These are phyloP conservation scores for Lymantria monacha DNA, from an alignment of 2,888 invertebrate genomes.

Conservation along the genomic window DNA sequence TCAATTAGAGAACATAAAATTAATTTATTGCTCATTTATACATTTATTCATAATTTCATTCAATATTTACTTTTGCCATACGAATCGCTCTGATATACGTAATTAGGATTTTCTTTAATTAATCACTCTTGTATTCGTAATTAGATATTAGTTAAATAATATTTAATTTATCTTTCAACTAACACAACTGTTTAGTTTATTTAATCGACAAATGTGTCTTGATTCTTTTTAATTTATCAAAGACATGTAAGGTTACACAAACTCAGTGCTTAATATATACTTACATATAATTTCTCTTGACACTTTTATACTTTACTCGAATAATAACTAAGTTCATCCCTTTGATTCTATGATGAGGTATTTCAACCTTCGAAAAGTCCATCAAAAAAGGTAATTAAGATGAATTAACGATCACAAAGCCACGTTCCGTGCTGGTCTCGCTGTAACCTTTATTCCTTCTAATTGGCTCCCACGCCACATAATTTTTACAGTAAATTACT, in stretches of 20 bases:
- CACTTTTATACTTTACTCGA: constrained; percentile 45
- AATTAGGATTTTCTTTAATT: too few species aligned
- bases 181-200: too few species aligned
- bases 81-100: too few species aligned
- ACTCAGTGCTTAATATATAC: constrained; percentile 6
- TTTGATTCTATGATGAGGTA: constrained; percentile 41
- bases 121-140: too few species aligned
- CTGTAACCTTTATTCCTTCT: constrained; percentile 45
- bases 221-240: constrained; percentile 17
- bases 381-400: constrained; percentile 65
- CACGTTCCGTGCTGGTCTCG: constrained; percentile 35
- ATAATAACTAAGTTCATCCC: constrained; percentile 50
- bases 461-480: constrained; percentile 67
- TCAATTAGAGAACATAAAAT: too few species aligned
- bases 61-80: too few species aligned
- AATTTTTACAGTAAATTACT: constrained; percentile 69
- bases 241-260: constrained; percentile 11
- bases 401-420: constrained; percentile 61
- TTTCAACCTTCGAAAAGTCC: constrained; percentile 48
- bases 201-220: too few species aligned
- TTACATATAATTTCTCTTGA: constrained; percentile 20
- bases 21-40: too few species aligned
- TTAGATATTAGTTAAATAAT: too few species aligned
- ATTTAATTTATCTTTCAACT: too few species aligned
- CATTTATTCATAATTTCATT: too few species aligned